Evolutionary conservation across 2,888 invertebrate species (phyloP), one percentile per base, ranked within the genome.

Genomic region (Limnephilus marmoratus): DNA sequence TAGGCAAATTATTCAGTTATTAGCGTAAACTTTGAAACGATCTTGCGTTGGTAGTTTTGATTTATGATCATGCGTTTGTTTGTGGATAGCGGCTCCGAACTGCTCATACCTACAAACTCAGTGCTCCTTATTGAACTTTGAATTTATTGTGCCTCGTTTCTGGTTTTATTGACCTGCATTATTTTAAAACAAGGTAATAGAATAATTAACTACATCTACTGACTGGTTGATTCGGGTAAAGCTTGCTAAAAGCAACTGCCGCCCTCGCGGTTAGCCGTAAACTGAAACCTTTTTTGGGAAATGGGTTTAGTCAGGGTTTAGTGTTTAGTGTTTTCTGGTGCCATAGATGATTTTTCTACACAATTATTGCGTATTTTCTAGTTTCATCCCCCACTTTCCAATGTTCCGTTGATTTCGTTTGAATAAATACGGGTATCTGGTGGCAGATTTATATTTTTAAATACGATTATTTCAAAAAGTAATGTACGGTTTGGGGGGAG

Each of bases 111-210:
- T 68, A 68, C 68, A 68, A 68, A 24, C 68, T 68, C 68, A 68
- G 9, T 68, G 68, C n/a, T 68, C 68, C 68, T 68, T 68, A 68
- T 68, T 68, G 68, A 68, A 68, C 68, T 68, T 7, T n/a, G 68
- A 24, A n/a, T 68, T n/a, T 24, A 68, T n/a, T n/a, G 24, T 68
- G 68, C 9, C 68, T 24, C n/a, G 9, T 68, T 68, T 68, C 68
- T 68, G 68, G 68, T 68, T 68, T 68, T 68, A 68, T 68, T 68
- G n/a, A 68, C 68, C 68, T 68, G 68, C 68, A 68, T 68, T 68
- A 68, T 68, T 68, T 68, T 24, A 68, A 68, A 24, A 24, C 68
- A 68, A 68, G 68, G 68, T 68, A 68, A 68, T 68, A 68, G 68
- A 68, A 68, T 68, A 68, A 68, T 68, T 68, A 68, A 68, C 68